These are phyloP conservation scores for Calidris pugnax DNA, from an alignment of 2,113 vertebrate genomes.

Conservation along the genomic window DNA sequence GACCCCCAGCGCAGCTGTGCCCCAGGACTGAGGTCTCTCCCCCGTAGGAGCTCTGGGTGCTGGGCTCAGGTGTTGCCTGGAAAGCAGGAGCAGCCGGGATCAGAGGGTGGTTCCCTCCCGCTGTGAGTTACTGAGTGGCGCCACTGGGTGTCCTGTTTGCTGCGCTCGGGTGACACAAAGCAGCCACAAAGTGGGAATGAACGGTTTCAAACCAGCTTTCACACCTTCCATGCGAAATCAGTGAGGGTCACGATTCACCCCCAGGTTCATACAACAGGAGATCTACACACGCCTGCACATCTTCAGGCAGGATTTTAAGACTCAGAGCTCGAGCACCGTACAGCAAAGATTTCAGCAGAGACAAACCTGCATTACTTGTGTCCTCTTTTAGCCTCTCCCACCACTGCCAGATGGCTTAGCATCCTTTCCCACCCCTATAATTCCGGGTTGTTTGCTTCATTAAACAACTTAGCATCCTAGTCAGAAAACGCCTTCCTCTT, in stretches of 20 bases:
- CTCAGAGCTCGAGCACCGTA: neutral
- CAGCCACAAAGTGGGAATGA: neutral
- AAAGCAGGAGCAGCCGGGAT: neutral
- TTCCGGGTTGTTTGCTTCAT: neutral
- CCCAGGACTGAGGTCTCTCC: neutral
- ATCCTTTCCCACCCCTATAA: neutral
- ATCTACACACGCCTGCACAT: neutral
- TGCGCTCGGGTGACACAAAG: rapidly evolving
- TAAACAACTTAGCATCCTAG: neutral
- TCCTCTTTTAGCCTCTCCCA: neutral
- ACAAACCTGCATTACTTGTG: neutral
- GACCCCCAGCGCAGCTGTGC: neutral
- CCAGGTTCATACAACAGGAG: neutral
- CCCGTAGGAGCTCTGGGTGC: neutral
- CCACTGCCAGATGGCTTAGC: neutral
- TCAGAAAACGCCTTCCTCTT: neutral
- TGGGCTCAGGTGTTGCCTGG: neutral
- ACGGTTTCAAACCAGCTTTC: neutral
- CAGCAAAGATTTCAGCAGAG: neutral
- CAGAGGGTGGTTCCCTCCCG: rapidly evolving
- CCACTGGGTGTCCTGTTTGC: neutral
- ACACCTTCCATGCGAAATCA: neutral
- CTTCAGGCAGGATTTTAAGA: neutral
- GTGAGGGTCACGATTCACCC: neutral
- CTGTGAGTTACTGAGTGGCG: neutral